Conservation (phyloP, 2,797 vertebrate species). For the Austrolebias charrua region DNA sequence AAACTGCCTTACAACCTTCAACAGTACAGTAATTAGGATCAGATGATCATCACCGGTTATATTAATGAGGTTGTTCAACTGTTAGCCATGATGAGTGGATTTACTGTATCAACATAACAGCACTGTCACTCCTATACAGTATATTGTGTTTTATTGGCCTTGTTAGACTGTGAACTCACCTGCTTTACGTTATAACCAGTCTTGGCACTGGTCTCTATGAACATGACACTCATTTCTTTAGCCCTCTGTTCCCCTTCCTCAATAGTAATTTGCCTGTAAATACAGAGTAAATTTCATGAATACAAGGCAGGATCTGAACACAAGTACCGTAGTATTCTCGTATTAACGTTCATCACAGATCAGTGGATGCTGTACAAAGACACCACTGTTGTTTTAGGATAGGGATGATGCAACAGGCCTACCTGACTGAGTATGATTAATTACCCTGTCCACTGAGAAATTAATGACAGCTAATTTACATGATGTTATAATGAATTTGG, state of each 20-base stretch:
- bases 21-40: not conserved
- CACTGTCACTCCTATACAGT: not conserved
- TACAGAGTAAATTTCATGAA: constrained; percentile 8
- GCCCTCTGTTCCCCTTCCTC: constrained; percentile 91
- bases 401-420: constrained; percentile 25
- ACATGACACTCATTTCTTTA: constrained; percentile 93
- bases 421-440: constrained; percentile 66
- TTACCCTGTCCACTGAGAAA: constrained; percentile 50
- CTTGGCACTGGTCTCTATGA: constrained; percentile 94
- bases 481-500: constrained; percentile 54
- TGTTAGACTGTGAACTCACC: constrained; percentile 68
- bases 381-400: constrained; percentile 23
- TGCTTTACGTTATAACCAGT: constrained; percentile 94
- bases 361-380: constrained; percentile 1
- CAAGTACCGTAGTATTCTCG: constrained; percentile 3
- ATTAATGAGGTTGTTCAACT: not conserved
- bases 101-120: not conserved
- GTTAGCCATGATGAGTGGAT: not conserved
- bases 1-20: not conserved
- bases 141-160: not conserved
- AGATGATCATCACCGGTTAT: not conserved
- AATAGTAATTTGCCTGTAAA: constrained; percentile 89
- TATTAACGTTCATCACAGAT: constrained; percentile 15
- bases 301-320: not conserved
- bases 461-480: constrained; percentile 66